Evolutionary conservation across 2,888 invertebrate species (phyloP).

Genomic region (Rutpela maculata): DNA sequence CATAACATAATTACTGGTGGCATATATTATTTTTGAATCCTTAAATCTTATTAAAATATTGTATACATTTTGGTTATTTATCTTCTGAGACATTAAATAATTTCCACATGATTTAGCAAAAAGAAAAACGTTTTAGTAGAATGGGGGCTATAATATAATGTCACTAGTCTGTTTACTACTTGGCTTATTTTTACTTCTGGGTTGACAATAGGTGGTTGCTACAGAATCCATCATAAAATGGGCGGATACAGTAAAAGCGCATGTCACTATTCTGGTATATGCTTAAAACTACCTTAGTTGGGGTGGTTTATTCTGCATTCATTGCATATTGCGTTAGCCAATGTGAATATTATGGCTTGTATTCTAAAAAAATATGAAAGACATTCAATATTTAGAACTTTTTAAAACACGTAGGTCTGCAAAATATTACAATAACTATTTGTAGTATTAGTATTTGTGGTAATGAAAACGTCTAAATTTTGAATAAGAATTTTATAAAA

Average conservation of each 20-base stretch:
- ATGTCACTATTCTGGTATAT: background rate
- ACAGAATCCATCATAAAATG: background rate
- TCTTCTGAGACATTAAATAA: background rate
- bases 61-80: too few relatives aligned
- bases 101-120: background rate
- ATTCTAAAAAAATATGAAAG: background rate
- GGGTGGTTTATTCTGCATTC: background rate
- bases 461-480: too few relatives aligned
- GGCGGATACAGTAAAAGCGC: background rate
- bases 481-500: too few relatives aligned
- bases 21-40: too few relatives aligned
- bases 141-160: background rate
- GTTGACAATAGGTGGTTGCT: background rate
- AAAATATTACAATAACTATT: too few relatives aligned
- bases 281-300: background rate
- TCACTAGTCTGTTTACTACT: background rate
- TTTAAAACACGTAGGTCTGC: too few relatives aligned
- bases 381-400: too few relatives aligned
- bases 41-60: too few relatives aligned
- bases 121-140: background rate
- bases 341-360: background rate
- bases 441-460: too few relatives aligned
- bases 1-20: too few relatives aligned
- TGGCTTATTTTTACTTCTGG: background rate
- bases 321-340: background rate